A percentile compares a stretch with the other conserved stretches of the same genome.
These are phyloP conservation scores for Cossypha dichroa DNA, from an alignment of 2,797 vertebrate genomes.

Conservation along the genomic window DNA sequence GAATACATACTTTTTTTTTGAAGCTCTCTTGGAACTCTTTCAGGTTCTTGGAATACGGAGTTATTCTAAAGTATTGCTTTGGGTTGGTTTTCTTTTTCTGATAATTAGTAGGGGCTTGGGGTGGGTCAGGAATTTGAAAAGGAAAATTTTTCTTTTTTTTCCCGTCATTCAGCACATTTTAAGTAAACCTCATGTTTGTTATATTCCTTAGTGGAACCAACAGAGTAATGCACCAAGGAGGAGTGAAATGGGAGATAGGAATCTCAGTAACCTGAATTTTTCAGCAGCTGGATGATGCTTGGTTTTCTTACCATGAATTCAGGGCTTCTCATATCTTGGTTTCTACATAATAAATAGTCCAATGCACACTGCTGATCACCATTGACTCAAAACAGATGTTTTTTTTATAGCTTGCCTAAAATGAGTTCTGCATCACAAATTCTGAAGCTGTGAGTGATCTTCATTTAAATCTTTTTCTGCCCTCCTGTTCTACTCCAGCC, in stretches of 20 bases:
- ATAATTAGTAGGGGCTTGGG: not conserved
- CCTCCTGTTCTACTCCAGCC: not conserved
- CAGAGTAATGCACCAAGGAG: not conserved
- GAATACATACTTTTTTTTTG: not conserved
- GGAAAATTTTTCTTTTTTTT: not conserved
- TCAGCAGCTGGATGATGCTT: not conserved
- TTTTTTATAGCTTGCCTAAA: not conserved
- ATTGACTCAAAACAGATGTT: not conserved
- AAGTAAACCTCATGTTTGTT: not conserved
- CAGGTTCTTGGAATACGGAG: not conserved
- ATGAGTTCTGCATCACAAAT: not conserved
- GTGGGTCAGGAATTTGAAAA: not conserved
- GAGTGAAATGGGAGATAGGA: not conserved
- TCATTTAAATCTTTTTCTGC: not conserved
- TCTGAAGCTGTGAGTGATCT: not conserved
- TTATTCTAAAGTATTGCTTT: not conserved
- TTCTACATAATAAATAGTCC: not conserved
- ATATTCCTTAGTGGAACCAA: not conserved
- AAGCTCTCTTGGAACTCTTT: not conserved
- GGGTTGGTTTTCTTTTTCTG: fast-evolving
- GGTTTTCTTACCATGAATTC: not conserved
- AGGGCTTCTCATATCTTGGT: not conserved
- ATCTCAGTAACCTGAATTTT: not conserved
- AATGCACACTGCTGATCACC: not conserved
- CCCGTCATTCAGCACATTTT: not conserved